These are phyloP conservation scores for Cyclopterus lumpus DNA, from an alignment of 2,797 vertebrate species.

Conservation along the genomic window DNA sequence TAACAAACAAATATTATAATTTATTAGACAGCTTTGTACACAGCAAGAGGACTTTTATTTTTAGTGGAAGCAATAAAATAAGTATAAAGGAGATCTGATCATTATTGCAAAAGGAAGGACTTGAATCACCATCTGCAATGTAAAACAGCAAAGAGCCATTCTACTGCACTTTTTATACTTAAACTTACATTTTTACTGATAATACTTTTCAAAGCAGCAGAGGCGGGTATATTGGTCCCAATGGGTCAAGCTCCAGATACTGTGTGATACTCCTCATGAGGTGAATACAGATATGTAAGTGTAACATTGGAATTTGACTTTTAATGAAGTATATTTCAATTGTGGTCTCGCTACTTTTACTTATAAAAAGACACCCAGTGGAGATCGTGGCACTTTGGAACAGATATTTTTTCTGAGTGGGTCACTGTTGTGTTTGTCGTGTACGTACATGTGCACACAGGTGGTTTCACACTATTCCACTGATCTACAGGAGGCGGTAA, in stretches of 20 bases:
- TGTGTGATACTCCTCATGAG: background rate
- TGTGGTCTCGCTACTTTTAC: background rate
- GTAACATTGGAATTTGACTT: background rate
- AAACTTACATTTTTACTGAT: too few relatives aligned
- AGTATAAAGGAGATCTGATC: background rate
- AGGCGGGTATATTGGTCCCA: background rate
- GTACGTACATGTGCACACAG: background rate
- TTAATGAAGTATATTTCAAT: background rate
- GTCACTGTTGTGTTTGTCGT: background rate
- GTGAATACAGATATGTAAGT: background rate
- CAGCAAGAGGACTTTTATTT: background rate
- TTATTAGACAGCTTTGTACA: background rate
- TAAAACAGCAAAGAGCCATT: background rate
- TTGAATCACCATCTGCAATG: background rate
- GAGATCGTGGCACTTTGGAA: background rate
- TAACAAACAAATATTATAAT: background rate
- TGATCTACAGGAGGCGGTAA: background rate
- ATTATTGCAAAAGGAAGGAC: background rate
- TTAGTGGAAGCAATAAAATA: background rate
- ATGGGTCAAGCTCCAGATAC: background rate
- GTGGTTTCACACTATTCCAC: background rate
- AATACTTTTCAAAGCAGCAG: background rate
- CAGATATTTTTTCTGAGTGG: background rate
- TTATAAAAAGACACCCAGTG: background rate
- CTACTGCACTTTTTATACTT: too few relatives aligned